Evolutionary conservation across 2,888 invertebrate species (phyloP).

Genomic region (Ochropacha duplaris): DNA sequence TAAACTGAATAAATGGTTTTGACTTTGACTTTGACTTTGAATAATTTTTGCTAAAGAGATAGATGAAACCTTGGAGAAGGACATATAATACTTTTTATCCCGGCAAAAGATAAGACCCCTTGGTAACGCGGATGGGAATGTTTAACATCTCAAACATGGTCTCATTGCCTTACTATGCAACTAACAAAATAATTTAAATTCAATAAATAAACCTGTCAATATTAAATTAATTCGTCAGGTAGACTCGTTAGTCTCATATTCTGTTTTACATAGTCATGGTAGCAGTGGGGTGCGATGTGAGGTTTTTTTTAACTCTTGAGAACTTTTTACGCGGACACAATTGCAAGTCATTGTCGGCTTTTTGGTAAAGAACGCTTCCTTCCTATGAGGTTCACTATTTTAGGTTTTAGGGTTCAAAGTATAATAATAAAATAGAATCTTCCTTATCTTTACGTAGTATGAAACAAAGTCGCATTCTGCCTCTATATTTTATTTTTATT

Average conservation of each 20-base stretch:
- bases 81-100: too few species aligned
- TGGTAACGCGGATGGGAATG: too few species aligned
- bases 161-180: too few species aligned
- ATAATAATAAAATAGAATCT: constrained; percentile 5
- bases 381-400: constrained; percentile 29
- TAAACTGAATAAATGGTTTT: too few species aligned
- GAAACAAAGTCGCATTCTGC: too few species aligned
- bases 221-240: constrained; percentile 64
- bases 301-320: constrained; percentile 38
- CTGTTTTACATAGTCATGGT: constrained; percentile 50
- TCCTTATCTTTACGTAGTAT: too few species aligned
- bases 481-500: too few species aligned
- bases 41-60: too few species aligned
- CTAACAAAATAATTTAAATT: not conserved
- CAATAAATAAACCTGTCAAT: constrained; percentile 46
- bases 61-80: too few species aligned
- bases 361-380: constrained; percentile 54
- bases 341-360: constrained; percentile 64
- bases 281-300: constrained; percentile 35
- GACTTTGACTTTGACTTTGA: too few species aligned
- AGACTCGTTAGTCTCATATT: constrained; percentile 53
- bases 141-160: too few species aligned
- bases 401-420: constrained; percentile 18
- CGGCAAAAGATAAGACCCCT: too few species aligned
- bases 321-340: constrained; percentile 13